phyloP scores from a whole-genome alignment of 1,140 invertebrate species.

The Mamestra configurata region DNA sequence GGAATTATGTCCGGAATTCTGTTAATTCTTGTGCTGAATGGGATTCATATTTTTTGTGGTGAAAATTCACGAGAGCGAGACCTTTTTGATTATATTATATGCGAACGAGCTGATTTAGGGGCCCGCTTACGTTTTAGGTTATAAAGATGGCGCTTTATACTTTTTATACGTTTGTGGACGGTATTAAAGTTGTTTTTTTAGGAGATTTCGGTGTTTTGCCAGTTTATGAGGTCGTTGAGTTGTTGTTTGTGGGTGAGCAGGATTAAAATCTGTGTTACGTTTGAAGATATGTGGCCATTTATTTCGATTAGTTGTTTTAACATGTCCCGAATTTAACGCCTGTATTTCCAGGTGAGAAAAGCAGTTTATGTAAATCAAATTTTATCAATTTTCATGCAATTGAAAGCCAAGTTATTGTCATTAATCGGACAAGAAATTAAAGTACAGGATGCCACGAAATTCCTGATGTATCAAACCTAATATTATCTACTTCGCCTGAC shows the following conservation, averaged over 20 bases:
- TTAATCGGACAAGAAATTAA: too few species aligned
- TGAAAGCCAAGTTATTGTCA: too few species aligned
- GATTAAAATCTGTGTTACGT: background rate
- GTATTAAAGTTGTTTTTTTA: conserved; percentile 44
- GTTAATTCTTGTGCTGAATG: conserved; percentile 44
- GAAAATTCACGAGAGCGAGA: conserved; percentile 42
- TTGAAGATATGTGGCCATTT: background rate
- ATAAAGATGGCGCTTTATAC: conserved; percentile 31
- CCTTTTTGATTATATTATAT: conserved; percentile 49
- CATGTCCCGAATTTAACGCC: too few species aligned
- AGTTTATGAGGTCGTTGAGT: conserved; percentile 14
- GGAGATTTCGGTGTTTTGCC: background rate
- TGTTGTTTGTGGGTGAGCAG: background rate
- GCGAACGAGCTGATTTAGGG: conserved; percentile 44
- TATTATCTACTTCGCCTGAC: too few species aligned
- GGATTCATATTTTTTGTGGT: conserved; percentile 47
- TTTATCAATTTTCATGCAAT: too few species aligned
- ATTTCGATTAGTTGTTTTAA: background rate
- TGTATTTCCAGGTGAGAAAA: too few species aligned
- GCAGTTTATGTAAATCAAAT: too few species aligned
- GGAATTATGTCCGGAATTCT: conserved; percentile 43
- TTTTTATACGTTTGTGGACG: conserved; percentile 15
- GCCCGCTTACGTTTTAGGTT: conserved; percentile 34
- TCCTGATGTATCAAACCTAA: too few species aligned
- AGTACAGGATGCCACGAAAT: too few species aligned